These are phyloP conservation scores for Polypedilum pembai DNA, from an alignment of 1,140 invertebrate genomes.

Conservation along the genomic window DNA sequence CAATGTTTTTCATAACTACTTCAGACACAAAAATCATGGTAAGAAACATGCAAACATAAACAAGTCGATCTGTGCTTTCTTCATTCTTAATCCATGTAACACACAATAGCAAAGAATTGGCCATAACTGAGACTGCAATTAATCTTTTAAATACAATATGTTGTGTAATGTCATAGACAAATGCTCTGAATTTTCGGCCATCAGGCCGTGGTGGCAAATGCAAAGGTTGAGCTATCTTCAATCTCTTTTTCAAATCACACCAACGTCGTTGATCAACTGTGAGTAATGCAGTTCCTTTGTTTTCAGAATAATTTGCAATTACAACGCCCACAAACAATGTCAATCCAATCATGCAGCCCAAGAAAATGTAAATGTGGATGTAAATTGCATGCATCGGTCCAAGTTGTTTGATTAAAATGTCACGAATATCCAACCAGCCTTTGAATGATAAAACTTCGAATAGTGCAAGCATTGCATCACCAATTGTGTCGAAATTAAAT, in stretches of 20 bases:
- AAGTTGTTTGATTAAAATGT: slow-evolving; percentile 91
- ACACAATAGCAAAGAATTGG: slow-evolving; percentile 84
- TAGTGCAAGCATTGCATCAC: slow-evolving; percentile 93
- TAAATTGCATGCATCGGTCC: slow-evolving; percentile 92
- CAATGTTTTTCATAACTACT: slow-evolving; percentile 89
- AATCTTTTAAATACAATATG: slow-evolving; percentile 92
- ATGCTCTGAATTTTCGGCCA: slow-evolving; percentile 79
- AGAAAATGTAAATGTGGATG: slow-evolving; percentile 98
- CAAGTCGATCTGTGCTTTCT: slow-evolving; percentile 68
- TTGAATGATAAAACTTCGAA: slow-evolving; percentile 99
- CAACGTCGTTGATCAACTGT: slow-evolving; percentile 98
- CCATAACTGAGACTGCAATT: slow-evolving; percentile 84
- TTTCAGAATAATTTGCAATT: slow-evolving; percentile 99
- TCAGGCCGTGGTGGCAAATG: slow-evolving; percentile 95
- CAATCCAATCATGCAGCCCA: slow-evolving; percentile 99
- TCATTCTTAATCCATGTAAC: slow-evolving; percentile 83
- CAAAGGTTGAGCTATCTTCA: slow-evolving; percentile 98
- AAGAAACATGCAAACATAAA: slow-evolving; percentile 77
- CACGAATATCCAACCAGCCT: slow-evolving; percentile 97
- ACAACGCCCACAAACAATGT: slow-evolving; percentile 99
- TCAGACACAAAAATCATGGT: slow-evolving; percentile 82
- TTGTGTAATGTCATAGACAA: slow-evolving; percentile 97
- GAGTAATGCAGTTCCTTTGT: slow-evolving; percentile 95
- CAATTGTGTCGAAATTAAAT: slow-evolving; percentile 99
- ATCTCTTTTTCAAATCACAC: slow-evolving; percentile 97